Evolutionary conservation across 2,888 invertebrate genomes (phyloP).

Genomic region (Bedellia somnulentella): DNA sequence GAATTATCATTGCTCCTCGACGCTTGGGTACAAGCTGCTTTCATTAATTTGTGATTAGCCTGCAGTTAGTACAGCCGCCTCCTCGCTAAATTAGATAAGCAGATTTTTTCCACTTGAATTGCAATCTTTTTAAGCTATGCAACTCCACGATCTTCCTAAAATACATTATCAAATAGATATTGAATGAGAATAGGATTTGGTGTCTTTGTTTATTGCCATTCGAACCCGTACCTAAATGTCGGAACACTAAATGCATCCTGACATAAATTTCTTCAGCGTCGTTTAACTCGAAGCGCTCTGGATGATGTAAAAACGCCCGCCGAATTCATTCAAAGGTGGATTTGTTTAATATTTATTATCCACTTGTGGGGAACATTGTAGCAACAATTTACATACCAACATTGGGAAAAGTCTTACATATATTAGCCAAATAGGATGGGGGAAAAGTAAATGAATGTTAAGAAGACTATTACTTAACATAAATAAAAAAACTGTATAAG

Average conservation of each 20-base stretch:
- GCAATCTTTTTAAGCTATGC: not conserved
- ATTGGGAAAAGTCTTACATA: no score
- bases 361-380: no score
- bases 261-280: constrained; percentile 58
- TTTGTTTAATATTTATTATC: constrained; percentile 51
- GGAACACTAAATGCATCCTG: constrained; percentile 11
- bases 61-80: constrained; percentile 27
- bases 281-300: constrained; percentile 50
- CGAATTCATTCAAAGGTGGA: constrained; percentile 57
- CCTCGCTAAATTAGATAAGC: constrained; percentile 52
- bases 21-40: constrained; percentile 40
- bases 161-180: no score
- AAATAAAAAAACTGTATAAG: no score
- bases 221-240: no score
- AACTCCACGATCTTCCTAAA: no score
- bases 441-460: no score
- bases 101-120: constrained; percentile 22
- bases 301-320: constrained; percentile 52
- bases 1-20: constrained; percentile 51
- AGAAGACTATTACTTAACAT: no score
- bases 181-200: no score
- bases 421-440: no score
- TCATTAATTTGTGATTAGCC: constrained; percentile 60
- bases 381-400: no score
- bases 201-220: no score